phyloP scores from a whole-genome alignment of 2,888 invertebrate species.

The Clepsis dumicolana region DNA sequence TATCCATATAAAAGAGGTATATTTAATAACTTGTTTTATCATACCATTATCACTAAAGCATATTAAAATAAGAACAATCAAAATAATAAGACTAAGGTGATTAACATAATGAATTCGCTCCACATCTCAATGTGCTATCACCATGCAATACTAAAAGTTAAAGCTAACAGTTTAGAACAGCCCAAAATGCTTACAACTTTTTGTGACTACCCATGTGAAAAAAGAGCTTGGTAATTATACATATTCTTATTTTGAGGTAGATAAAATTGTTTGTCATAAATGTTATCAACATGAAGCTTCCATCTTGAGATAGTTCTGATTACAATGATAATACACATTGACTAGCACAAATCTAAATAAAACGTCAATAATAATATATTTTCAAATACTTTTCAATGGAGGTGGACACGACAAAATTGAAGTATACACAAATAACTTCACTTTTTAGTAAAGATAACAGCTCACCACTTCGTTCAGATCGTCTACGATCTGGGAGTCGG shows the following conservation, averaged over 20 bases:
- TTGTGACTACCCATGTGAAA: not conserved
- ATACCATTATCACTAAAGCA: not conserved
- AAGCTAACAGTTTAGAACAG: not conserved
- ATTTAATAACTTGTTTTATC: not conserved
- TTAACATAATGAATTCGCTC: slow-evolving; percentile 20
- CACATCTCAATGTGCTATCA: not conserved
- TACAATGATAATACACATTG: slow-evolving; percentile 8
- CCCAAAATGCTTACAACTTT: not conserved
- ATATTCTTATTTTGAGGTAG: not conserved
- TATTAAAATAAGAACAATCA: not conserved
- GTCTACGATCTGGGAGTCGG: slow-evolving; percentile 94
- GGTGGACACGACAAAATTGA: not conserved
- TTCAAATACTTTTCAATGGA: not conserved
- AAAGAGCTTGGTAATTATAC: not conserved
- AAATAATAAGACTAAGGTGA: not conserved
- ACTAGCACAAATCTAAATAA: not conserved
- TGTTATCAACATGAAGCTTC: not conserved
- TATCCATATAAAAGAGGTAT: not conserved
- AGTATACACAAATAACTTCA: not conserved
- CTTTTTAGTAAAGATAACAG: slow-evolving; percentile 56
- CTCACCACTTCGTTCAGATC: slow-evolving; percentile 94
- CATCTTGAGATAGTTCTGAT: slow-evolving; percentile 9
- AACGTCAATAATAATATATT: not conserved
- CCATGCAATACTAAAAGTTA: slow-evolving; percentile 4
- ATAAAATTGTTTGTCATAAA: not conserved